Percentiles rank a stretch among this genome's conserved stretches.
These are phyloP conservation scores for Mandrillus leucophaeus DNA, from an alignment of 2,113 vertebrate species.

Conservation along the genomic window DNA sequence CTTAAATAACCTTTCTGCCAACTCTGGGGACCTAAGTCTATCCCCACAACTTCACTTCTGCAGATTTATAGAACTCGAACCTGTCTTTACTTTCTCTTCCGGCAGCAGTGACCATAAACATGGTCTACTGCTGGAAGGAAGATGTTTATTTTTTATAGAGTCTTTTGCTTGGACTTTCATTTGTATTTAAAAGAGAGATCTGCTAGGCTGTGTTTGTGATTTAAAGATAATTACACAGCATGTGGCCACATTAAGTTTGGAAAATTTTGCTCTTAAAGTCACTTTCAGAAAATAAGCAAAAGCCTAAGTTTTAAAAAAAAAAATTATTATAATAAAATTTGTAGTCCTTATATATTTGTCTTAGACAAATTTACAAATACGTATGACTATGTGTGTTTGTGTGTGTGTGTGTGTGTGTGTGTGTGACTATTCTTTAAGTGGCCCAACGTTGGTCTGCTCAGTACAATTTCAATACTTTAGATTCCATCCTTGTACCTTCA, in stretches of 20 bases:
- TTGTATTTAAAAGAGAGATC: constrained; percentile 71
- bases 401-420: no score
- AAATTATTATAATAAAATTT: background rate
- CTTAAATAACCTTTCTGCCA: constrained; percentile 12
- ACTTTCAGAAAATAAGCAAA: constrained; percentile 46
- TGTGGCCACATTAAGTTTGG: constrained; percentile 58
- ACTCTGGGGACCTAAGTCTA: background rate
- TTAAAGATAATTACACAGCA: constrained; percentile 66
- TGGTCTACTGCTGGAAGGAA: constrained; percentile 6
- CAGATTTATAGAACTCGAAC: background rate
- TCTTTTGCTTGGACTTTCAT: constrained; percentile 44
- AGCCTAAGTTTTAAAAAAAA: background rate
- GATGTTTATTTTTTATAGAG: background rate
- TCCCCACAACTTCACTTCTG: background rate
- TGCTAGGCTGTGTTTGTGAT: constrained; percentile 35
- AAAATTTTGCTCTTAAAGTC: constrained; percentile 17
- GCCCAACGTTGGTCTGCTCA: background rate
- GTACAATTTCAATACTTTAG: constrained; percentile 14
- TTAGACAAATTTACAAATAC: background rate
- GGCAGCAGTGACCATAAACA: background rate
- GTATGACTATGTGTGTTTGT: background rate
- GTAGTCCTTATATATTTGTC: background rate
- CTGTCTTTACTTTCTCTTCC: background rate
- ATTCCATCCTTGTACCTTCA: background rate
- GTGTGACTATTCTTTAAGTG: background rate